These are phyloP conservation scores for Leptinotarsa tumamoca DNA, from an alignment of 2,888 invertebrate genomes.

Conservation along the genomic window DNA sequence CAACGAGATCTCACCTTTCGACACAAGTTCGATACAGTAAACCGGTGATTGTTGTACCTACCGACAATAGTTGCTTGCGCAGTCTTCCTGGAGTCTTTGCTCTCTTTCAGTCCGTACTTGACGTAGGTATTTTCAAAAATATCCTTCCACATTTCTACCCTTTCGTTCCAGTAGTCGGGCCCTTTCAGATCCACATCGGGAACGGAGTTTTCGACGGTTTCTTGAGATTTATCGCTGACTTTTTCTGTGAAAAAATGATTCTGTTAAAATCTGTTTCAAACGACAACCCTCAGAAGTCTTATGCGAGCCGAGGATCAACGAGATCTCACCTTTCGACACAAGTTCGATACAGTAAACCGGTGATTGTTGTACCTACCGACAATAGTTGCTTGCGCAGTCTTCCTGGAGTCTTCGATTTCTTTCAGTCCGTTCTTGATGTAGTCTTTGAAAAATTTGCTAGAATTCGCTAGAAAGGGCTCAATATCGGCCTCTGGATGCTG, in stretches of 20 bases:
- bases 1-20: no score
- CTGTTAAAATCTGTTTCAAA: no score
- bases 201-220: constrained; percentile 38
- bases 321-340: no score
- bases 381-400: constrained; percentile 49
- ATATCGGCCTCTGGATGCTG: constrained; percentile 88
- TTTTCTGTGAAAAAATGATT: constrained; percentile 39
- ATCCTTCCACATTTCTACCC: constrained; percentile 58
- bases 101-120: constrained; percentile 78
- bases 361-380: constrained; percentile 39
- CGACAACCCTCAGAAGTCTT: no score
- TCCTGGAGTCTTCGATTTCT: constrained; percentile 68
- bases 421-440: constrained; percentile 84
- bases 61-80: constrained; percentile 49
- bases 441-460: constrained; percentile 87
- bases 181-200: constrained; percentile 39
- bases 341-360: no score
- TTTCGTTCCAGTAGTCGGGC: constrained; percentile 59
- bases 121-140: constrained; percentile 70
- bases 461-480: constrained; percentile 85
- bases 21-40: no score
- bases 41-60: constrained; percentile 17
- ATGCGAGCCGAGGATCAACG: no score
- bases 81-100: constrained; percentile 63
- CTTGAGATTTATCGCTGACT: constrained; percentile 34